Evolutionary conservation across 30 jellyfish, hydroid and myxozoan genomes (phyloP).

Genomic region (Hydractinia symbiolongicarpus): DNA sequence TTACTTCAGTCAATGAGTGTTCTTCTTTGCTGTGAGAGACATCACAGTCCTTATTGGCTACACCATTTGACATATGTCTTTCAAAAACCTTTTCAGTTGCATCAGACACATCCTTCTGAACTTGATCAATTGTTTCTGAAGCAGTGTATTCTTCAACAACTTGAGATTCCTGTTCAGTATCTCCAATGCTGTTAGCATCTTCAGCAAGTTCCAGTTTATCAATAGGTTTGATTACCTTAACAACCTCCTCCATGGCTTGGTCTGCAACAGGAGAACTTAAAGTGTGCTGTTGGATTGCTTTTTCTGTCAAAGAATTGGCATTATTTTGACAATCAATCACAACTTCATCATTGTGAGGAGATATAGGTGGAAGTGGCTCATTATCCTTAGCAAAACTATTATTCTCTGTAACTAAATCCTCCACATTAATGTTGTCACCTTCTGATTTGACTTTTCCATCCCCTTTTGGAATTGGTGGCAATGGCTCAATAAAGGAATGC

Average conservation of each 20-base stretch:
- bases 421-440: constrained; percentile 2
- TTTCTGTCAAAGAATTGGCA: constrained; percentile 3
- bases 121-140: not conserved
- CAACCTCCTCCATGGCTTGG: no score
- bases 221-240: no score
- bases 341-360: not conserved
- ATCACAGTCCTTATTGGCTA: constrained; percentile 19
- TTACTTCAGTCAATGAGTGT: not conserved
- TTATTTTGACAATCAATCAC: constrained; percentile 2
- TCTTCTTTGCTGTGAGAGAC: constrained; percentile 5
- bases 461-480: constrained; percentile 81
- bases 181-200: no score
- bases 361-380: constrained; percentile 69
- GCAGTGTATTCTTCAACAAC: not conserved
- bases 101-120: not conserved
- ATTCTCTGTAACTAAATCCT: not conserved
- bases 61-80: not conserved
- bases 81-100: constrained; percentile 8
- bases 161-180: no score
- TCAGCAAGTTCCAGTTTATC: no score
- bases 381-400: constrained; percentile 27
- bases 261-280: not conserved
- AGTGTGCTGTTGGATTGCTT: constrained; percentile 2
- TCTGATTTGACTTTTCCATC: constrained; percentile 40
- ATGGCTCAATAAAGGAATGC: constrained; percentile 86